phyloP scores from a whole-genome alignment of 2,888 invertebrate species.

The Hyles lineata region DNA sequence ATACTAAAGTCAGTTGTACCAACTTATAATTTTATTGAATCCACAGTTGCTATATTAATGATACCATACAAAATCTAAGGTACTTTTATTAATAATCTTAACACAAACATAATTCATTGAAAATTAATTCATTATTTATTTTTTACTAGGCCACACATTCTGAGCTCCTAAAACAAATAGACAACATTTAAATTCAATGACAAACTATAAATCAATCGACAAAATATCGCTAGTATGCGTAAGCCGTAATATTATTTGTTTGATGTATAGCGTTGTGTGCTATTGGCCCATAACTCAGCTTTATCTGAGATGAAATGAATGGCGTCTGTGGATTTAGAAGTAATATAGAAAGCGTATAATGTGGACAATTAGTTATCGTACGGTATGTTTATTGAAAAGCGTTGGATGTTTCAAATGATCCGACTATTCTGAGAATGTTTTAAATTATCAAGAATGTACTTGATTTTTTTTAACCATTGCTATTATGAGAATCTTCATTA shows the following conservation, averaged over 20 bases:
- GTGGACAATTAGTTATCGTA: slow-evolving; percentile 15
- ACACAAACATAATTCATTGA: no score
- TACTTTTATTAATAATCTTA: no score
- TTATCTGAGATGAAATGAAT: slow-evolving; percentile 25
- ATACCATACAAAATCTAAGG: no score
- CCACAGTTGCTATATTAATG: no score
- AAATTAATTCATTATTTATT: no score
- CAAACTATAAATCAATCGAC: neutral
- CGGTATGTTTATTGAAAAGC: slow-evolving; percentile 23
- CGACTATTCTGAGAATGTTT: neutral
- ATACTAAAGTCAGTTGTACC: no score
- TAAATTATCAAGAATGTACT: neutral
- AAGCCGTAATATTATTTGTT: slow-evolving; percentile 16
- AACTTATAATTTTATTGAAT: no score
- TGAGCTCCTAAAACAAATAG: neutral
- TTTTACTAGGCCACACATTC: no score
- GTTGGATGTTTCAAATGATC: slow-evolving; percentile 12
- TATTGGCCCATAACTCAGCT: slow-evolving; percentile 26
- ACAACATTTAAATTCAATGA: neutral
- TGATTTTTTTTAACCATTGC: neutral
- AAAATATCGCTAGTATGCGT: neutral
- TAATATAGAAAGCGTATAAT: slow-evolving; percentile 24
- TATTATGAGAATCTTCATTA: neutral
- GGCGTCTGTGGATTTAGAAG: slow-evolving; percentile 25
- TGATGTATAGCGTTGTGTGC: slow-evolving; percentile 22